These are phyloP conservation scores for Anoplopoma fimbria DNA, from an alignment of 2,113 vertebrate genomes.

Conservation along the genomic window DNA sequence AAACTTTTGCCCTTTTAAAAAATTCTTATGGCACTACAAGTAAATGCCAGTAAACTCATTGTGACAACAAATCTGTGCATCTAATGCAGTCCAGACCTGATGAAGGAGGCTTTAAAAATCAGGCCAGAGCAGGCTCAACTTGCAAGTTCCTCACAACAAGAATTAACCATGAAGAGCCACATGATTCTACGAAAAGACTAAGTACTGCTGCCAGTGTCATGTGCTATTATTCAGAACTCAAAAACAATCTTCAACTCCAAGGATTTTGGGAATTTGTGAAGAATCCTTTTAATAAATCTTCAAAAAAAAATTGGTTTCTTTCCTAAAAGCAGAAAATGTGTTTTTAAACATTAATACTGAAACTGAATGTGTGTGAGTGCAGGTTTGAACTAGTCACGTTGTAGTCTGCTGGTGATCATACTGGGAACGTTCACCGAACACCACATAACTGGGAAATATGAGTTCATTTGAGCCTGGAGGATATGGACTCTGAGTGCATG, in stretches of 20 bases:
- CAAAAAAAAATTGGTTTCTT: too few species aligned
- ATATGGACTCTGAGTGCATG: neutral
- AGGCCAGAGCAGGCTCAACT: neutral
- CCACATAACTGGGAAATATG: slow-evolving; percentile 29
- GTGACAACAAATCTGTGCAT: neutral
- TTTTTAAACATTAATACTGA: neutral
- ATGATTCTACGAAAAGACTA: neutral
- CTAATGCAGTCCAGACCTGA: neutral
- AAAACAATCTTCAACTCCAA: neutral
- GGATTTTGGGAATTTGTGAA: too few species aligned
- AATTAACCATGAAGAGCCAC: neutral
- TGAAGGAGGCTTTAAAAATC: neutral
- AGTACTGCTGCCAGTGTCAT: neutral
- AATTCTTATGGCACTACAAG: neutral
- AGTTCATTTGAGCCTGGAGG: slow-evolving; percentile 29
- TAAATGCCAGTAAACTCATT: neutral
- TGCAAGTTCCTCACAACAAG: neutral
- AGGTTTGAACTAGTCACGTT: neutral
- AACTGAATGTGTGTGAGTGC: neutral
- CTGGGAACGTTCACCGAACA: slow-evolving; percentile 23
- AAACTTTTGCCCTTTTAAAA: neutral
- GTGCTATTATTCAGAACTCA: neutral
- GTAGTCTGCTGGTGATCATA: neutral
- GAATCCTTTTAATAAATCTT: too few species aligned
- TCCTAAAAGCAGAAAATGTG: neutral